Conservation (phyloP, 2,113 vertebrate genomes). For the Cyprinodon brontotheroides region DNA sequence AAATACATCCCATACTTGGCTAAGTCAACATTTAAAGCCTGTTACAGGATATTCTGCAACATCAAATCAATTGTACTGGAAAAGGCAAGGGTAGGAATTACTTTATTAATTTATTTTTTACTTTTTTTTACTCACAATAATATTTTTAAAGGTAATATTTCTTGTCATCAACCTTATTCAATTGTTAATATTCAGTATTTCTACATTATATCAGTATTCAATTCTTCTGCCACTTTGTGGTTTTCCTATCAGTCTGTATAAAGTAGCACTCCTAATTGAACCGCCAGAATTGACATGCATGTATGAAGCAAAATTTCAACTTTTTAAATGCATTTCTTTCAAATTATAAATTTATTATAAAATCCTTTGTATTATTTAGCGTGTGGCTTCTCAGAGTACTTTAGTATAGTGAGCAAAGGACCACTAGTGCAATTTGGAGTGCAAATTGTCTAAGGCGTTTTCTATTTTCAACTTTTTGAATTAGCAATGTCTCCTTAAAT, state of each 20-base stretch:
- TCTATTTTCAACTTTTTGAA: no score
- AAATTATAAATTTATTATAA: neutral
- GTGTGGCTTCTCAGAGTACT: neutral
- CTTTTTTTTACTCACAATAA: neutral
- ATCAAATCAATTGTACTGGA: neutral
- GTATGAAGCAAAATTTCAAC: neutral
- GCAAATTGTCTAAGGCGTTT: neutral
- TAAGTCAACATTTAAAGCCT: neutral
- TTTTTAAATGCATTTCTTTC: neutral
- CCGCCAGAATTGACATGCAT: neutral
- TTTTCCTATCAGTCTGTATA: neutral
- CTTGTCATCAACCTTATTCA: no score
- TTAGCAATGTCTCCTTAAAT: no score
- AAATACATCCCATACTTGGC: slow-evolving; percentile 45
- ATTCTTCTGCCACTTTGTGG: neutral
- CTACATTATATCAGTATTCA: neutral
- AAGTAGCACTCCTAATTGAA: neutral
- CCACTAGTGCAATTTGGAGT: neutral
- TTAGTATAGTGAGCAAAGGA: neutral
- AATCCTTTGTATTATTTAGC: neutral
- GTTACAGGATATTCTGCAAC: neutral
- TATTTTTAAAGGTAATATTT: neutral
- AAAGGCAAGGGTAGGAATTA: neutral
- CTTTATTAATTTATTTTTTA: neutral
- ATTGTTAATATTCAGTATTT: no score